Base-by-base conservation (phyloP, 2,888 invertebrate genomes). In the Cylloceria caligata region DNA sequence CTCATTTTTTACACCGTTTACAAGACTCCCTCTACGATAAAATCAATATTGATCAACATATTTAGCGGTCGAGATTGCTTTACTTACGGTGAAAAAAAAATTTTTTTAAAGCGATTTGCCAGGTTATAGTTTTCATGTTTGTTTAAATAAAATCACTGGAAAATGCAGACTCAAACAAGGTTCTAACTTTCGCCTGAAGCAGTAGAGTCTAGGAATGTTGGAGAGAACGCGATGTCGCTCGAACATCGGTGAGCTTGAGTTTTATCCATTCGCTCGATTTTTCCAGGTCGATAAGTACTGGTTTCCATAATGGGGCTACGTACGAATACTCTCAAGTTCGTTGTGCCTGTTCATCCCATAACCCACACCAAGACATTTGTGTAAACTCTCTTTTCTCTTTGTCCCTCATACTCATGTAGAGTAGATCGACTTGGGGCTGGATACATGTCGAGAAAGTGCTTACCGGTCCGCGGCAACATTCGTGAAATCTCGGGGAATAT, bases 271-370 rank as follows among this genome's bases (percentile, higher is more conserved):
- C 75, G 39, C 74, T 36, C 65, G 69, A 69, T 67, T 65, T 71
- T 78, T 81, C 74, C 81, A 78, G 83, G 57, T 85, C 85, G 89
- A 89, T 89, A 89, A 89, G 88, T 89, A 85, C 86, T 87, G 88
- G 89, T 89, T 89, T 89, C 88, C 89, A 89, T 89, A 89, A 89
- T 89, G 88, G 87, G 83, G 55, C 86, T 88, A 82, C 79, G 82
- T 82, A 82, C 79, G 79, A 78, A 81, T 80, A 80, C 83, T 80
- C 79, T 76, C 49, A 45, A 80, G 72, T 81, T 71, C 57, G 60
- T 52, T 55, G 60, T 67, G 47, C 81, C 42, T 49, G 55, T 74
- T 83, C 27, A 55, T 62, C 52, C 62, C 74, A 62, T 47, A 71
- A 36, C 64, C 30, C 55, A 24, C 19, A 11, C 78, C 30, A 67